Percentiles rank a stretch among this genome's conserved stretches.
Evolutionary conservation across 2,797 vertebrate genomes (phyloP).

Genomic region (Myotis daubentonii): DNA sequence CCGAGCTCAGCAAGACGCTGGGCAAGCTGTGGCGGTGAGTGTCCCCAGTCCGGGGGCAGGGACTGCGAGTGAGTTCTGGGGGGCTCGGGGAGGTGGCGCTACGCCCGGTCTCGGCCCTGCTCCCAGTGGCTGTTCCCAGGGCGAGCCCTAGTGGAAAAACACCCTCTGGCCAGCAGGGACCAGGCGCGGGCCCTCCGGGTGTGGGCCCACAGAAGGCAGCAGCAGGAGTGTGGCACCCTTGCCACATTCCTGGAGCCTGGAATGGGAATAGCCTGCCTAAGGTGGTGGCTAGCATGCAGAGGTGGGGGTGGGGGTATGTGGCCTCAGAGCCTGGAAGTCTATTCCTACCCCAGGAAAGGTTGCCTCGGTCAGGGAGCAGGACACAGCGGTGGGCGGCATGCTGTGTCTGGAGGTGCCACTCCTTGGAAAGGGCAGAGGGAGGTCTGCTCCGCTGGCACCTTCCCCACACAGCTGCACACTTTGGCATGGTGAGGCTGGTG

Average conservation of each 20-base stretch:
- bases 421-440: neutral
- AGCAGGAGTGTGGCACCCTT: neutral
- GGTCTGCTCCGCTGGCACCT: neutral
- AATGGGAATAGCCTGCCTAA: neutral
- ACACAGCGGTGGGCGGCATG: neutral
- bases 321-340: neutral
- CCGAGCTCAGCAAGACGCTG: constrained; percentile 97
- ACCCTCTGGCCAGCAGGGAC: neutral
- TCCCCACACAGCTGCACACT: neutral
- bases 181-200: neutral
- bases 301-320: too few relatives aligned
- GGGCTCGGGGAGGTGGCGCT: neutral
- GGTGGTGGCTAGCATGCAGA: neutral
- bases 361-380: neutral
- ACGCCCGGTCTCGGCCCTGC: neutral
- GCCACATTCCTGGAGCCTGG: neutral
- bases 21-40: constrained; percentile 96
- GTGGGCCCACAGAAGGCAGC: neutral
- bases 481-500: neutral
- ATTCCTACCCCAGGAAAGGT: neutral
- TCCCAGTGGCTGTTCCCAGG: constrained; percentile 7
- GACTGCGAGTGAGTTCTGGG: neutral
- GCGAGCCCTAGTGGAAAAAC: constrained; percentile 47
- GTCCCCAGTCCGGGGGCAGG: neutral
- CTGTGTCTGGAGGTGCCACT: neutral